Conservation (phyloP, 2,888 invertebrate species). For the Volucella inanis region DNA sequence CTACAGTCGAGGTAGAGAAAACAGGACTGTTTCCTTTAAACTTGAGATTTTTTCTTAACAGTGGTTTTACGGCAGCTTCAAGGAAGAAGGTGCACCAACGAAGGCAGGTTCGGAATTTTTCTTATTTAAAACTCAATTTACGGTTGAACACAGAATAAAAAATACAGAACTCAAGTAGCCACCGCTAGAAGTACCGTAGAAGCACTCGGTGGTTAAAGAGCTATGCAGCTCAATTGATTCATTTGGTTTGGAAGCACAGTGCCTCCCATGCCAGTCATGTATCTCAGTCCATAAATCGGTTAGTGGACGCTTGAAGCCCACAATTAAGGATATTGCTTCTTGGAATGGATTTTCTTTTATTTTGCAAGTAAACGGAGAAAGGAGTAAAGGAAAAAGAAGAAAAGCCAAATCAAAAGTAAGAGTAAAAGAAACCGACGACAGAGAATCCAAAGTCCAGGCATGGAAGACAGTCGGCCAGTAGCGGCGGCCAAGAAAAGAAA, state of each 20-base stretch:
- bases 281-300: conserved; percentile 61
- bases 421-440: conserved; percentile 17
- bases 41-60: conserved; percentile 26
- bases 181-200: conserved; percentile 7
- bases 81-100: neutral
- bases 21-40: conserved; percentile 48
- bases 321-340: conserved; percentile 57
- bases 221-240: conserved; percentile 54
- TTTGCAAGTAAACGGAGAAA: conserved; percentile 49
- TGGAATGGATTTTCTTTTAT: conserved; percentile 48
- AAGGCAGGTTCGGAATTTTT: neutral
- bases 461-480: conserved; percentile 18
- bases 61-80: conserved; percentile 14
- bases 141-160: conserved; percentile 54
- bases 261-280: conserved; percentile 1
- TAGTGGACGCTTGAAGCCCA: conserved; percentile 61
- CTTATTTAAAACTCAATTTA: conserved; percentile 65
- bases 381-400: conserved; percentile 1
- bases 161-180: neutral
- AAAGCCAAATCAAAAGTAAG: conserved; percentile 38
- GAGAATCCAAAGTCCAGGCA: neutral
- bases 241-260: conserved; percentile 7
- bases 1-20: conserved; percentile 39
- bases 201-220: conserved; percentile 58
- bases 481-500: conserved; percentile 22